These are phyloP conservation scores for Norana najaformis DNA, from an alignment of 2,888 invertebrate species.

Conservation along the genomic window DNA sequence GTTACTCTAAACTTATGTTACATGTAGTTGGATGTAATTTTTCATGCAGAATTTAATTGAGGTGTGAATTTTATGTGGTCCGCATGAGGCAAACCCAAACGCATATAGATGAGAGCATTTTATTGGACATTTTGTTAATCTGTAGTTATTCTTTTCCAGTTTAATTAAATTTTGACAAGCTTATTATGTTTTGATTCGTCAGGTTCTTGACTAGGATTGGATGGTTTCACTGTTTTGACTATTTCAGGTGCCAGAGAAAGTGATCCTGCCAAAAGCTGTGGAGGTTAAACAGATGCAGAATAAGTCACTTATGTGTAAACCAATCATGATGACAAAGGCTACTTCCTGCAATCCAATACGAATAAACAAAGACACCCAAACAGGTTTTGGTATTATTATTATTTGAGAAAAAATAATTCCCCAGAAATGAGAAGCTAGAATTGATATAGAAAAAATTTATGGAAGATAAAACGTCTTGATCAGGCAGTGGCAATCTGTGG, in stretches of 20 bases:
- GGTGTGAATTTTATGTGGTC: too few species aligned
- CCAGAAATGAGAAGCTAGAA: neutral
- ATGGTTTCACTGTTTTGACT: neutral
- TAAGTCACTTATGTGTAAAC: constrained; percentile 38
- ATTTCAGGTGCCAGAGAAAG: constrained; percentile 16
- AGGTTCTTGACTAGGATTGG: neutral
- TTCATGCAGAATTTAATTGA: too few species aligned
- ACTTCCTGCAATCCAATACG: constrained; percentile 30
- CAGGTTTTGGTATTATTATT: constrained; percentile 26
- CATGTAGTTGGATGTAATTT: too few species aligned
- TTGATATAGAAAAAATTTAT: neutral
- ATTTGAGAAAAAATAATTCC: neutral
- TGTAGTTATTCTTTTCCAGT: neutral
- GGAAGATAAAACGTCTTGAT: neutral
- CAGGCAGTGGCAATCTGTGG: neutral
- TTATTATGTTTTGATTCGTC: neutral
- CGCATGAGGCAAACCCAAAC: too few species aligned
- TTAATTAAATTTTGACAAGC: neutral
- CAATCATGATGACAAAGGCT: constrained; percentile 36
- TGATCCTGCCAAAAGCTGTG: neutral
- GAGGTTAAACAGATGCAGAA: constrained; percentile 32
- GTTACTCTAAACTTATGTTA: too few species aligned
- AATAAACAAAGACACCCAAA: constrained; percentile 32
- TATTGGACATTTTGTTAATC: neutral
- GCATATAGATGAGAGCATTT: neutral